Percentiles rank a stretch among this genome's conserved stretches.
These are phyloP conservation scores for Ericerus pela DNA, from an alignment of 1,140 invertebrate genomes.

Conservation along the genomic window DNA sequence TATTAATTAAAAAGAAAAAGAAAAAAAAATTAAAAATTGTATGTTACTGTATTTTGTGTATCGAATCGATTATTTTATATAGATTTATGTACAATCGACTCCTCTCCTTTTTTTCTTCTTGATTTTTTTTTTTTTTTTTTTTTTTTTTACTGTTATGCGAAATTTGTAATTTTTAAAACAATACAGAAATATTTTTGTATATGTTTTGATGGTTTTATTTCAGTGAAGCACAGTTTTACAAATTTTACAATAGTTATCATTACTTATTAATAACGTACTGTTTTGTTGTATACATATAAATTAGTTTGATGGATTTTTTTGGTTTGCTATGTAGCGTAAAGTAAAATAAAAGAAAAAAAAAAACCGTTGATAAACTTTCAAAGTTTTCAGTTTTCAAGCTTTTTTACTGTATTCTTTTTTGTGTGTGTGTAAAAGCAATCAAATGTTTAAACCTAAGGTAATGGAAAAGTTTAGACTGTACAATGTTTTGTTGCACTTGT, in stretches of 20 bases:
- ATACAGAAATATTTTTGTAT: conserved; percentile 12
- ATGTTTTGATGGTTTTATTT: conserved; percentile 2
- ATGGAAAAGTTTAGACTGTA: no score
- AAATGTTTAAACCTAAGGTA: no score
- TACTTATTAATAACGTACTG: no score
- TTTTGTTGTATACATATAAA: no score
- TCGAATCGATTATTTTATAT: conserved; percentile 5
- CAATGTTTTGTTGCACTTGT: no score
- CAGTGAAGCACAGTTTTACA: not conserved
- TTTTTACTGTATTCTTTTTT: no score
- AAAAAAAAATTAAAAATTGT: conserved; percentile 5
- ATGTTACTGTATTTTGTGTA: conserved; percentile 1
- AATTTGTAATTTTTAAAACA: not conserved
- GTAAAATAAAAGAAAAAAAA: not conserved
- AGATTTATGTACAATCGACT: conserved; percentile 7
- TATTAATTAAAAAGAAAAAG: conserved; percentile 1
- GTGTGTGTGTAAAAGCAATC: no score
- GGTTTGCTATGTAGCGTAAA: not conserved
- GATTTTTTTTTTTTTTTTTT: conserved; percentile 1
- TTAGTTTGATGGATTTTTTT: no score
- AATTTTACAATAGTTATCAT: no score
- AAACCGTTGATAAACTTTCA: not conserved
- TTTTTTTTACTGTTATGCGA: conserved; percentile 10
- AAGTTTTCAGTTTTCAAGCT: no score
- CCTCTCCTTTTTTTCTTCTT: not conserved